Percentiles rank a stretch among this genome's conserved stretches.
Conservation (phyloP, 2,797 vertebrate genomes). For the Anabas testudineus region DNA sequence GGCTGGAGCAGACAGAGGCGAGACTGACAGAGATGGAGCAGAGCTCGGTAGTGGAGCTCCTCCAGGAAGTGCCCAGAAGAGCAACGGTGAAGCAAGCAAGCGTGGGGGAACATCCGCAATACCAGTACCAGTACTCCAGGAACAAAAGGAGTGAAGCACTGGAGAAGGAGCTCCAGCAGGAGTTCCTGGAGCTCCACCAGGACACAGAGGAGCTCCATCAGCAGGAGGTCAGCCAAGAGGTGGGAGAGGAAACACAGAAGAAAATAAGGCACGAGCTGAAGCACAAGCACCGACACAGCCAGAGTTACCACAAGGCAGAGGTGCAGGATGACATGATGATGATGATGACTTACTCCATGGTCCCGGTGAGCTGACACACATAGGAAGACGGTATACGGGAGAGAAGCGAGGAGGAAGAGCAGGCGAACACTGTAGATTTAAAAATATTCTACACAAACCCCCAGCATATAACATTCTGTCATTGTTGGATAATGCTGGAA, state of each 20-base stretch:
- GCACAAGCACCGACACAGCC: constrained; percentile 64
- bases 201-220: constrained; percentile 20
- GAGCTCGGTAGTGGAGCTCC: constrained; percentile 82
- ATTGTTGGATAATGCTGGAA: not conserved
- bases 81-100: constrained; percentile 51
- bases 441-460: not conserved
- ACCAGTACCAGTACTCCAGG: constrained; percentile 80
- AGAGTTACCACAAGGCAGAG: constrained; percentile 73
- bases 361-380: constrained; percentile 89
- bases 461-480: not conserved
- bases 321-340: constrained; percentile 89
- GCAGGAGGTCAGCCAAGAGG: constrained; percentile 75
- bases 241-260: constrained; percentile 65
- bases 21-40: constrained; percentile 75
- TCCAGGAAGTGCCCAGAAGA: constrained; percentile 79
- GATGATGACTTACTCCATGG: constrained; percentile 98
- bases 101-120: constrained; percentile 17
- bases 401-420: not conserved
- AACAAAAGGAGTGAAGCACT: constrained; percentile 84
- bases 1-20: constrained; percentile 78
- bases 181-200: constrained; percentile 46
- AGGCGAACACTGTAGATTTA: not conserved
- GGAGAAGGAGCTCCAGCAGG: constrained; percentile 64
- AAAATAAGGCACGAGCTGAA: constrained; percentile 60
- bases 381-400: not conserved